phyloP scores from a whole-genome alignment of 2,888 invertebrate genomes.

The Drosophila picticornis region DNA sequence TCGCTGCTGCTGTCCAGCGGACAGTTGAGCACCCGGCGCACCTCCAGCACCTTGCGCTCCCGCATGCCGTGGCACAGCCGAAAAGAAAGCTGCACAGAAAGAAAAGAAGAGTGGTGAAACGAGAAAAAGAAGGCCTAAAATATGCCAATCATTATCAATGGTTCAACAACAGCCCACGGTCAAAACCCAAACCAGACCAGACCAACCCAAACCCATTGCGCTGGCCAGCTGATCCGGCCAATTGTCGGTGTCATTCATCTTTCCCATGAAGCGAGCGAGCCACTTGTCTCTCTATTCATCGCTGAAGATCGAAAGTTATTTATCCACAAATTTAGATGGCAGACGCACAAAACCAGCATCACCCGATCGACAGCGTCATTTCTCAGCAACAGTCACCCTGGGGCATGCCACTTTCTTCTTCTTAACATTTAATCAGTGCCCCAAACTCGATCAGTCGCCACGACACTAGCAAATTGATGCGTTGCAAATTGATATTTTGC shows the following conservation, averaged over 20 bases:
- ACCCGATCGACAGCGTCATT: conserved; percentile 65
- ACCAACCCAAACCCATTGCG: neutral
- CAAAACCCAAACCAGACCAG: conserved; percentile 19
- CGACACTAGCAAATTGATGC: conserved; percentile 12
- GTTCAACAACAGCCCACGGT: conserved; percentile 51
- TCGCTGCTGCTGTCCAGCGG: conserved; percentile 85
- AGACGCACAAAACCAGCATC: conserved; percentile 12
- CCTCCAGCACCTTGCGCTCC: conserved; percentile 90
- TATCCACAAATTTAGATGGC: conserved; percentile 29
- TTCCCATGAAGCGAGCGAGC: conserved; percentile 6
- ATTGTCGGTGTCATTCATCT: conserved; percentile 70
- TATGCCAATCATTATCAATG: conserved; percentile 53
- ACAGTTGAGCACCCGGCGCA: conserved; percentile 88
- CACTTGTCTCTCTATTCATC: conserved; percentile 41
- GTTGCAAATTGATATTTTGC: conserved; percentile 71
- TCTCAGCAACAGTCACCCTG: conserved; percentile 32
- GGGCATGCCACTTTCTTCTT: conserved; percentile 66
- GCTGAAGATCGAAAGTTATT: conserved; percentile 70
- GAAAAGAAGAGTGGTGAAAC: conserved; percentile 9
- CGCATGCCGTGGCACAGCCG: conserved; percentile 90
- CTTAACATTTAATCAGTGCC: conserved; percentile 58
- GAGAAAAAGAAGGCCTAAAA: conserved; percentile 32
- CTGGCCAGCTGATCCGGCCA: conserved; percentile 49
- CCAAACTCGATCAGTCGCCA: conserved; percentile 42
- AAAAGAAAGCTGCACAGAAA: conserved; percentile 88